phyloP scores from a whole-genome alignment of 2,113 vertebrate species.

The Podarcis raffonei region DNA sequence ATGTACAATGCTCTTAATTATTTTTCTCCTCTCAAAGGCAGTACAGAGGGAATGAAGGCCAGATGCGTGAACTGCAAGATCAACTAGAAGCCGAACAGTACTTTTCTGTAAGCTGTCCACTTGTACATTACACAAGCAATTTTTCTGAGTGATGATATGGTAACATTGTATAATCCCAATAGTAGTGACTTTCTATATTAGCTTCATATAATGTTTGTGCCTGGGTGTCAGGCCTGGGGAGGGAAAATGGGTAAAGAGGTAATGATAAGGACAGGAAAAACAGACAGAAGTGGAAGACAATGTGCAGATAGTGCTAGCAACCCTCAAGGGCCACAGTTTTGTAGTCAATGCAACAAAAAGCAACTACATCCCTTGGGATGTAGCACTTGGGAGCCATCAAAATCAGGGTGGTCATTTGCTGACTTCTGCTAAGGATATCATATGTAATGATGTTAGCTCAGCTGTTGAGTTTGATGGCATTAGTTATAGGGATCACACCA shows the following conservation, averaged over 20 bases:
- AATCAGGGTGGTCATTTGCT: too few relatives aligned
- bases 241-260: background rate
- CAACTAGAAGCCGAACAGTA: conserved; percentile 99
- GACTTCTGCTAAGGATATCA: too few relatives aligned
- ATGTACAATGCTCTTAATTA: background rate
- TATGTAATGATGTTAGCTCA: too few relatives aligned
- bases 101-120: conserved; percentile 90
- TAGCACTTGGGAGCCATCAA: too few relatives aligned
- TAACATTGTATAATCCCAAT: background rate
- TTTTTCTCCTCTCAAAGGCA: conserved; percentile 80
- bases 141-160: background rate
- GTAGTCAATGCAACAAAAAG: background rate
- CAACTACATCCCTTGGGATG: too few relatives aligned
- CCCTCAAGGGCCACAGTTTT: background rate
- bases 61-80: conserved; percentile 99
- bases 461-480: too few relatives aligned
- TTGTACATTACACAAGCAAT: background rate
- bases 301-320: too few relatives aligned
- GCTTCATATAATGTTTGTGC: background rate
- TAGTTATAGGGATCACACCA: too few relatives aligned
- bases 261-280: background rate
- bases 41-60: conserved; percentile 97
- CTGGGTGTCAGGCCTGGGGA: too few relatives aligned
- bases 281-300: background rate
- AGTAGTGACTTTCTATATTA: background rate